Evolutionary conservation across 2,113 vertebrate species (phyloP).

Genomic region (Myodes glareolus): DNA sequence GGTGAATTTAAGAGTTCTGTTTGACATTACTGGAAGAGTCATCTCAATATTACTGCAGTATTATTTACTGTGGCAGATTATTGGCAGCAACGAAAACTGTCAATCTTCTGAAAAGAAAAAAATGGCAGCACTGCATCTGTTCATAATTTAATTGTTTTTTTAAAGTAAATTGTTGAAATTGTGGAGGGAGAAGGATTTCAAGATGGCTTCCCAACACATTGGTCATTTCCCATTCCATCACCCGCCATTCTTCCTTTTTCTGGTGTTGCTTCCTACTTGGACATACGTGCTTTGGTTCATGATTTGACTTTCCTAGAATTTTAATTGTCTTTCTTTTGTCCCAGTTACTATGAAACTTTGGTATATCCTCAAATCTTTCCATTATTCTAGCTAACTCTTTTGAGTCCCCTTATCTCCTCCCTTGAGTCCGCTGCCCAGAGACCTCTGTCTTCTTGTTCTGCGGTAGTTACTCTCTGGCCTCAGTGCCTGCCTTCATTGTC

Average conservation of each 20-base stretch:
- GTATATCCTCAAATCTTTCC: neutral
- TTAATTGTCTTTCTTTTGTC: neutral
- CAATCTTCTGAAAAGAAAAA: neutral
- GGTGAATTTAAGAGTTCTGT: constrained; percentile 12
- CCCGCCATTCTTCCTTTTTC: neutral
- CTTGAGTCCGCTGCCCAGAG: neutral
- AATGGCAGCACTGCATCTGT: neutral
- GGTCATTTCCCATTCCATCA: neutral
- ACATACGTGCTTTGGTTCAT: neutral
- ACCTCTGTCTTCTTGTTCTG: neutral
- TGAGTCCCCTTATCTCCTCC: neutral
- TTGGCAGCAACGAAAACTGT: neutral
- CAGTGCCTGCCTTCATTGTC: neutral
- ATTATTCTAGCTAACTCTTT: neutral
- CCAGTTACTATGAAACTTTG: neutral
- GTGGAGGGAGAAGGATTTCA: neutral
- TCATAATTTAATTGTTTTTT: neutral
- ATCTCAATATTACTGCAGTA: neutral
- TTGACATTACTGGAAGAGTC: neutral
- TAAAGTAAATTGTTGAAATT: neutral
- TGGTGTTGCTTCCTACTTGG: neutral
- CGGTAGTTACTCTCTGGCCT: neutral
- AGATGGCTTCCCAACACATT: neutral
- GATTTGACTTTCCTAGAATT: neutral
- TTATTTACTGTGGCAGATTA: neutral